Percentiles rank a stretch among this genome's conserved stretches.
Evolutionary conservation across 92 coral and sea anemone species (phyloP).

Genomic region (Phymanthus crucifer): DNA sequence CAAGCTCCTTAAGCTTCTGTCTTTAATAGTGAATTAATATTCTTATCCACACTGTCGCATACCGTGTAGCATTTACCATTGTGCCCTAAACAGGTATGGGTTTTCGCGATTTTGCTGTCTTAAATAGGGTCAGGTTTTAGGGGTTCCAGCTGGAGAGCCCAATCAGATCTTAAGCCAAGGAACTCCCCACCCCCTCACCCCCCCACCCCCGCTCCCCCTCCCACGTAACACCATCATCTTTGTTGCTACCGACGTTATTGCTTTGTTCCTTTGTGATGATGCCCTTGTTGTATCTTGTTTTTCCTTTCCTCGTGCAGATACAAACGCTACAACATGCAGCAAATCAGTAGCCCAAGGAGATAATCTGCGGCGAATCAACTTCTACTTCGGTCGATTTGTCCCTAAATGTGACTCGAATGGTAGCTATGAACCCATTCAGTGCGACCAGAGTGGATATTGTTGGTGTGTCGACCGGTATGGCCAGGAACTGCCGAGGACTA

Average conservation of each 20-base stretch:
- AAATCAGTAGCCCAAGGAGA: constrained; percentile 64
- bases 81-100: too few relatives aligned
- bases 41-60: too few relatives aligned
- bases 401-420: constrained; percentile 75
- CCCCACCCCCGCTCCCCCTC: too few relatives aligned
- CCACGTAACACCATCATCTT: too few relatives aligned
- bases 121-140: too few relatives aligned
- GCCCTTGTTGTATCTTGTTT: not conserved
- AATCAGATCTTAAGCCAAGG: too few relatives aligned
- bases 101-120: too few relatives aligned
- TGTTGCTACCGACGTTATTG: not conserved
- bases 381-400: constrained; percentile 56
- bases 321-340: constrained; percentile 55
- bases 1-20: too few relatives aligned
- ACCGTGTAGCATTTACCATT: too few relatives aligned
- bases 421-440: constrained; percentile 67
- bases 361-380: constrained; percentile 36
- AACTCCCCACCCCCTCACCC: too few relatives aligned
- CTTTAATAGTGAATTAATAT: too few relatives aligned
- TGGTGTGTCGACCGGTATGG: constrained; percentile 94
- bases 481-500: constrained; percentile 84
- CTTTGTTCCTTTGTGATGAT: not conserved
- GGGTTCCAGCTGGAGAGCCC: too few relatives aligned
- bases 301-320: constrained; percentile 5
- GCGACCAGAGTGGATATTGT: constrained; percentile 77